Evolutionary conservation across 2,113 vertebrate species (phyloP), one percentile per base, ranked within the genome.

Genomic region (Nyctibius bracteatus): DNA sequence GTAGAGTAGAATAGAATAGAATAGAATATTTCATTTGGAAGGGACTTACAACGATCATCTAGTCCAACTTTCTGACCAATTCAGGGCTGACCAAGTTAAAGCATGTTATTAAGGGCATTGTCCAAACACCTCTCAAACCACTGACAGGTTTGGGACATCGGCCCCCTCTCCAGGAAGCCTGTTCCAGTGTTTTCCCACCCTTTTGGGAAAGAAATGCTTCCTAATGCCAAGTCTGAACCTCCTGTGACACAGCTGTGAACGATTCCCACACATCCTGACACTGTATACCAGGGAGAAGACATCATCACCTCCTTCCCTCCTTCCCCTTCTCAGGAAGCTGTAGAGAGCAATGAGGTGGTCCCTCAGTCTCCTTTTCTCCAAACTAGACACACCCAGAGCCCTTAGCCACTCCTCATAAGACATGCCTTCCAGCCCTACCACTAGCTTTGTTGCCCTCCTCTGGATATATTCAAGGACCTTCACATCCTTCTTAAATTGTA

Each of bases 21-120:
- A 21, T 8, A n/a, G 35, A 35, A 7, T 22, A 31, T 28, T 66
- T 81, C 31, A 35, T 2, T 41, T 31, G 14, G 19, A 90, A 61
- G 33, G 19, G 5, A 10, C 6, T 20, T 63, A 30, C 8, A 63
- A 9, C 0, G 0, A n/a, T 46, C 23, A n/a, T 15, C 21, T 35
- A 41, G 39, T 13, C 35, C 35, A 46, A 14, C 16, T 59, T 25
- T 12, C 43, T 39, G 31, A 81, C 5, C 20, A 43, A 0, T 23
- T 78, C 57, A 49, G 31, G 49, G 18, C 25, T 78, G 27, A 28
- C 8, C 46, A 90, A 46, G 19, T 2, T 43, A 49, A 70, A 78
- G 18, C 12, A n/a, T 11, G 6, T 39, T 52, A 2, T 37, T 43
- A 65, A 54, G 7, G 20, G 4, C 46, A 20, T 51, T 63, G 8